These are phyloP conservation scores for Polydrusus cervinus DNA, from an alignment of 2,888 invertebrate genomes.

Conservation along the genomic window DNA sequence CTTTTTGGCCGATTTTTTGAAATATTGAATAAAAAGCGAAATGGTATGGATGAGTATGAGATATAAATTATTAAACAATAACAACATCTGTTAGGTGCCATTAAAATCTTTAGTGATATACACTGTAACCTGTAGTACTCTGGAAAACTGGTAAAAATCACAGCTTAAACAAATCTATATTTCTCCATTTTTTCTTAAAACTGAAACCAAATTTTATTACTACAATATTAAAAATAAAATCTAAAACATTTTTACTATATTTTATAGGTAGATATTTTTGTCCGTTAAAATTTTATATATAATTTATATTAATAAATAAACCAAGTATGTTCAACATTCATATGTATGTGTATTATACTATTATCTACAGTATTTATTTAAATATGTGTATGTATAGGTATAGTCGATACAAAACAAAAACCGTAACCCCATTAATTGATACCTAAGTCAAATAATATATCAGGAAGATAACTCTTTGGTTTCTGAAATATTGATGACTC, in stretches of 20 bases:
- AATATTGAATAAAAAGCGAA: too few species aligned
- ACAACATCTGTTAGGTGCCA: not conserved
- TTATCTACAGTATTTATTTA: conserved; percentile 38
- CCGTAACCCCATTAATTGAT: too few species aligned
- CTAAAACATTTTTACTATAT: not conserved
- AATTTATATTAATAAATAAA: conserved; percentile 42
- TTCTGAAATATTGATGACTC: too few species aligned
- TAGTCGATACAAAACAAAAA: not conserved
- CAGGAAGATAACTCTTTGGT: too few species aligned
- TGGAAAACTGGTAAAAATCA: conserved; percentile 8
- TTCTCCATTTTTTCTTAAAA: not conserved
- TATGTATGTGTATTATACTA: conserved; percentile 38
- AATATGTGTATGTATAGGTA: conserved; percentile 22
- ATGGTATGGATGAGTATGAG: too few species aligned
- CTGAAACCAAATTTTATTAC: not conserved
- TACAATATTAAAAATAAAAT: conserved; percentile 9
- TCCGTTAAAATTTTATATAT: conserved; percentile 32
- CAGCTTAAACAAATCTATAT: conserved; percentile 17
- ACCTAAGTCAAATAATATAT: too few species aligned
- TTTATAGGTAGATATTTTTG: conserved; percentile 12
- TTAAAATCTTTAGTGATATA: not conserved
- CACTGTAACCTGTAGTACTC: not conserved
- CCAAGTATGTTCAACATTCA: conserved; percentile 38
- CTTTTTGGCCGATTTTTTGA: too few species aligned
- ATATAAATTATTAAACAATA: too few species aligned